Evolutionary conservation across 2,888 invertebrate species (phyloP).

Genomic region (Melinaea marsaeus): DNA sequence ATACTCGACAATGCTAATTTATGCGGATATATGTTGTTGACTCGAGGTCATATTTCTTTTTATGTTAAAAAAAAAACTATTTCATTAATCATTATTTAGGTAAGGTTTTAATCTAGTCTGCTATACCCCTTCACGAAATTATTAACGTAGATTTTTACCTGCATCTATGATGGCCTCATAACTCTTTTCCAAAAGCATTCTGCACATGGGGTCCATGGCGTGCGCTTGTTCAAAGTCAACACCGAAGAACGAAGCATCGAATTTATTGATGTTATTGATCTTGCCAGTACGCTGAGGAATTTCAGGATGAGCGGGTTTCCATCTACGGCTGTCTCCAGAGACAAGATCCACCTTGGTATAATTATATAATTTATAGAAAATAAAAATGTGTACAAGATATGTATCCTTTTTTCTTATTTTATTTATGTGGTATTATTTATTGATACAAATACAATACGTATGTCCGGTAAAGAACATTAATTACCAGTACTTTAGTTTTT

Average conservation of each 20-base stretch:
- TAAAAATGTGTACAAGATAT: too few relatives aligned
- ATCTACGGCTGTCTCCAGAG: slow-evolving; percentile 86
- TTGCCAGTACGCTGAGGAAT: slow-evolving; percentile 87
- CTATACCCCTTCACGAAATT: background rate
- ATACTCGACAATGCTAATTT: too few relatives aligned
- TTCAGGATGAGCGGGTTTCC: slow-evolving; percentile 84
- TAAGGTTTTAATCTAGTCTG: too few relatives aligned
- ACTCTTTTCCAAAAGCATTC: slow-evolving; percentile 86
- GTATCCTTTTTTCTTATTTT: too few relatives aligned
- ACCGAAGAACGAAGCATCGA: slow-evolving; percentile 87
- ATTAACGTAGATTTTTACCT: slow-evolving; percentile 44
- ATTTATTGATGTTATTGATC: slow-evolving; percentile 82
- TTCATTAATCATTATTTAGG: too few relatives aligned
- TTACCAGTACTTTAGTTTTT: too few relatives aligned
- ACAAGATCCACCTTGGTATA: slow-evolving; percentile 84
- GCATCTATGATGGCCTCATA: slow-evolving; percentile 89
- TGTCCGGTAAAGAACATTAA: too few relatives aligned
- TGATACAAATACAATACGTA: too few relatives aligned
- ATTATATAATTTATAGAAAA: background rate
- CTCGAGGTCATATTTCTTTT: too few relatives aligned
- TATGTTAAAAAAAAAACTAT: too few relatives aligned
- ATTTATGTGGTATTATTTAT: slow-evolving; percentile 20
- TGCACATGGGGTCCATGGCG: slow-evolving; percentile 87
- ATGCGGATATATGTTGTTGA: too few relatives aligned
- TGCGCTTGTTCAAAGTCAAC: slow-evolving; percentile 86